Evolutionary conservation across 2,888 invertebrate genomes (phyloP), one percentile per base, ranked within the genome.

Genomic region (Antheraea assamensis): DNA sequence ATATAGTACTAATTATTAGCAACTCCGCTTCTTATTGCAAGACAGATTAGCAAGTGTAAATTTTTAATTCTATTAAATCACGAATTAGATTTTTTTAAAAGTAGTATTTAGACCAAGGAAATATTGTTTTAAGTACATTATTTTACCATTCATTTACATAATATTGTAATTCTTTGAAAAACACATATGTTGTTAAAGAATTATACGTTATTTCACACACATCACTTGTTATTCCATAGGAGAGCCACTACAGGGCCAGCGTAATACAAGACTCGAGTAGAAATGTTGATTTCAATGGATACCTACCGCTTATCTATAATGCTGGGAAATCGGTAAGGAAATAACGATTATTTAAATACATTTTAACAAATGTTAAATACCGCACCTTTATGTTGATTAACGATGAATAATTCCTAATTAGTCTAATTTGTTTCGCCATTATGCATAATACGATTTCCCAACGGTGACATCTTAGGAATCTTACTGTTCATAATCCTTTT

Each of bases 191-290:
- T 58, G 7, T 10, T 24, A 52, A 19, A 13, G 42, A 42, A 42
- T 61, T 27, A 61, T 13, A 27, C 3, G 27, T 27, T 64, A 64
- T 64, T 64, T 5, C 3, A 64, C 24, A 64, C 24, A 58, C 27
- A 30, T 17, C 30, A 64, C 30, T 64, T 64, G 30, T 64, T 5
- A 30, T 64, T 64, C 5, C 5, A 64, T 30, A 92, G 92, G 76
- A 79, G 31, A 83, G 80, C 1, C 92, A 91, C 1, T 92, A 91
- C 78, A 87, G 75, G 77, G 90, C 88, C 2, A 90, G 84, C 1
- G 79, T 87, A 8, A 74, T 78, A 72, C 74, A 76, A 68, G 35
- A 70, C 55, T 24, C 74, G 58, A 74, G 75, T 31, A 31, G 73
- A 74, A 79, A 82, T 74, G 78, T 78, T 35, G 75, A 78, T 71